Evolutionary conservation across 2,113 vertebrate genomes (phyloP), one percentile per base, ranked within the genome.

Genomic region (Perca flavescens): DNA sequence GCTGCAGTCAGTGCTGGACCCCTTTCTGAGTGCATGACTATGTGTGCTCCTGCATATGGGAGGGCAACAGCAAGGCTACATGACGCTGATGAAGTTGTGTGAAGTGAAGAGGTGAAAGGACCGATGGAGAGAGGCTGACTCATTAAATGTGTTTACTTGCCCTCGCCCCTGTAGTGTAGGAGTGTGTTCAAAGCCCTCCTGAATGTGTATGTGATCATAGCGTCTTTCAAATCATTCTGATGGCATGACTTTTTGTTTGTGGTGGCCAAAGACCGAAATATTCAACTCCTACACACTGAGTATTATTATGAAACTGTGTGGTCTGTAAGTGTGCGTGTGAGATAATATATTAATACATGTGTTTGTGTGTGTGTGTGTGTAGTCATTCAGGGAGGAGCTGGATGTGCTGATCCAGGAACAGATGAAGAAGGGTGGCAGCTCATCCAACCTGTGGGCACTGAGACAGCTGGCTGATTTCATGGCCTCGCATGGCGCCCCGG

Each of bases 381-480:
- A 99, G 98, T 99, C 97, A 61, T 99, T 99, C 92, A 95, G 96
- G 87, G 98, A 99, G 91, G 98, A 99, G 94, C 94, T 99, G 95
- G 98, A 99, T 91, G 96, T 96, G 87, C 94, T 99, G 87, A 99
- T 99, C 94, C 98, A 99, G 94, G 98, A 99, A 82, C 98, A 99
- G 96, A 97, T 97, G 96, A 99, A 97, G 95, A 99, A 99, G 80
- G 98, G 97, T 8, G 98, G 97, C 93, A 98, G 98, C 90, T 97
- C 97, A 0, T 97, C 98, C 31, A 98, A 97, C 84, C 93, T 99
- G 54, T 98, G 97, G 98, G 98, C 98, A 0, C 95, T 99, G 84
- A 94, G 96, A 69, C 98, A 99, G 96, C 97, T 99, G 0, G 98
- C 97, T 0, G 98, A 99, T 89, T 99, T 97, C 92, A 98, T 99